phyloP scores from a whole-genome alignment of 2,888 invertebrate genomes.

The Luperina testacea region DNA sequence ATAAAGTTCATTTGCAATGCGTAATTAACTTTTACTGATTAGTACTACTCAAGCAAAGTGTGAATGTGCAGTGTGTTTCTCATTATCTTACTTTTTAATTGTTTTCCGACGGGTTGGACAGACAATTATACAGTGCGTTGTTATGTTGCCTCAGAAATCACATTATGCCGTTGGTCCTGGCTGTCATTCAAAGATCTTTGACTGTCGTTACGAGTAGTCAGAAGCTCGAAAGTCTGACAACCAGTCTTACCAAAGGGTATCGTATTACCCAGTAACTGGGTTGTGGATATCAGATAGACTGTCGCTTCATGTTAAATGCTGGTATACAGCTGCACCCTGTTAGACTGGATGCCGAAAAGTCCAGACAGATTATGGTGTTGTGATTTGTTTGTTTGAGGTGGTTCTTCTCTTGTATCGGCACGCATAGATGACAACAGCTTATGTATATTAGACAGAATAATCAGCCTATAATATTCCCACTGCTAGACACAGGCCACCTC shows the following conservation, averaged over 20 bases:
- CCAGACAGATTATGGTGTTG: not conserved
- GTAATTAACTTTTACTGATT: slow-evolving; percentile 27
- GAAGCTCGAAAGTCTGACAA: not conserved
- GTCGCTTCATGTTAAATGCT: too few species aligned
- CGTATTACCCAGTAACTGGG: too few species aligned
- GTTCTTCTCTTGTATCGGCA: not conserved
- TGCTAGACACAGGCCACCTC: too few species aligned
- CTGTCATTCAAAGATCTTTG: not conserved
- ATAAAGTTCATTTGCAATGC: slow-evolving; percentile 32
- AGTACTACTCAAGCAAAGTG: slow-evolving; percentile 32
- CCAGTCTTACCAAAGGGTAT: too few species aligned
- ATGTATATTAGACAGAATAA: too few species aligned
- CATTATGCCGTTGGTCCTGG: not conserved
- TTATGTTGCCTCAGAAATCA: not conserved
- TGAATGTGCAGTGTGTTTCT: slow-evolving; percentile 32
- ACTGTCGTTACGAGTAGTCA: too few species aligned
- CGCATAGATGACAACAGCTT: not conserved
- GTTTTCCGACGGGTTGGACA: slow-evolving; percentile 19
- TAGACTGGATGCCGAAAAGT: not conserved
- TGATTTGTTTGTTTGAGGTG: not conserved
- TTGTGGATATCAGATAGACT: too few species aligned
- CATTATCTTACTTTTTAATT: slow-evolving; percentile 47
- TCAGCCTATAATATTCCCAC: too few species aligned
- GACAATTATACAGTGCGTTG: slow-evolving; percentile 18
- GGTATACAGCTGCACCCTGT: too few species aligned